A percentile compares a stretch with the other conserved stretches of the same genome.
Evolutionary conservation across 2,113 vertebrate genomes (phyloP).

Genomic region (Cranoglanis bouderius): DNA sequence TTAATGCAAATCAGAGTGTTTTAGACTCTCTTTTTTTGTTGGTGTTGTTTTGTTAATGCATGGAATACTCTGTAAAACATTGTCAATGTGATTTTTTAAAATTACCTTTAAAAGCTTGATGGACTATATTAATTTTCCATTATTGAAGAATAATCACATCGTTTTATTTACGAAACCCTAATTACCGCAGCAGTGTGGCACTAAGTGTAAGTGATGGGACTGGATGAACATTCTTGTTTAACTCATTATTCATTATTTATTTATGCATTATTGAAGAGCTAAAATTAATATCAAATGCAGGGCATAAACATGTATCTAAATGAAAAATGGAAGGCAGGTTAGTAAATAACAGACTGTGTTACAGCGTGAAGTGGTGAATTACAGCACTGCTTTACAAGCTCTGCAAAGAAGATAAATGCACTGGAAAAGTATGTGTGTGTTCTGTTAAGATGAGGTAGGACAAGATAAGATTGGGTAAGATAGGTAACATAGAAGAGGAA

Average conservation of each 20-base stretch:
- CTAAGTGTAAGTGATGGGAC: slow-evolving; percentile 19
- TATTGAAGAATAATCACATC: slow-evolving; percentile 20
- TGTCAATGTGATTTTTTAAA: not conserved
- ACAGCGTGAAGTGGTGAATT: slow-evolving; percentile 11
- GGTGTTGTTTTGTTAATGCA: not conserved
- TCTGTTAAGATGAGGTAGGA: not conserved
- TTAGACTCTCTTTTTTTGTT: not conserved
- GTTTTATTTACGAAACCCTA: slow-evolving; percentile 26
- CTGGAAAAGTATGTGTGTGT: not conserved
- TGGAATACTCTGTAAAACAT: not conserved
- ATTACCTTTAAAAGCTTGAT: not conserved
- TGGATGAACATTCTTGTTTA: slow-evolving; percentile 2
- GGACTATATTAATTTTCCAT: slow-evolving; percentile 16
- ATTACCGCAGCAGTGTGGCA: not conserved
- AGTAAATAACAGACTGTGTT: slow-evolving; percentile 1
- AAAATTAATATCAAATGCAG: slow-evolving; percentile 2
- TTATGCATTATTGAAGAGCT: slow-evolving; percentile 4
- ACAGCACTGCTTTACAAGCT: not conserved
- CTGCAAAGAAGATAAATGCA: not conserved
- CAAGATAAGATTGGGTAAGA: not conserved
- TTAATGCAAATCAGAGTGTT: not conserved
- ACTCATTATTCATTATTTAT: slow-evolving; percentile 15
- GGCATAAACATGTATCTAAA: not conserved
- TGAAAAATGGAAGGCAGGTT: slow-evolving; percentile 2
- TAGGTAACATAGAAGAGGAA: not conserved